phyloP scores from a whole-genome alignment of 2,113 vertebrate genomes.

The Cephalopholis sonnerati region DNA sequence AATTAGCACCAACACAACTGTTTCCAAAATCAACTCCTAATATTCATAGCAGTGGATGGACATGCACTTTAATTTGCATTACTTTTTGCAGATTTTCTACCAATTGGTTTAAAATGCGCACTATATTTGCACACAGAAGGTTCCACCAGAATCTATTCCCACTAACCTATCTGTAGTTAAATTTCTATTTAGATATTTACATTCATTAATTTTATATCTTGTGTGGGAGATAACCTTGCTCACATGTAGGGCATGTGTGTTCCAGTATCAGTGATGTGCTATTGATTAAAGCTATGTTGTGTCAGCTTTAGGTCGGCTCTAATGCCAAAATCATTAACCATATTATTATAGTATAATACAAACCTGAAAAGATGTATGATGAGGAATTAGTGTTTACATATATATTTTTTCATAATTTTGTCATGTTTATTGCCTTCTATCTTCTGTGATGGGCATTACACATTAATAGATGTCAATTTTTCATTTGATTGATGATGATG shows the following conservation, averaged over 20 bases:
- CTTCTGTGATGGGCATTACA: background rate
- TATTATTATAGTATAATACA: background rate
- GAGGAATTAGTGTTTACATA: constrained; percentile 6
- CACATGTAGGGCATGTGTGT: background rate
- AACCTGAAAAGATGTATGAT: background rate
- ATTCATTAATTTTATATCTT: background rate
- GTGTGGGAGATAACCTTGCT: background rate
- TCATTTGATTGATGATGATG: background rate
- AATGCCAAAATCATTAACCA: constrained; percentile 9
- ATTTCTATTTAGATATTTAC: background rate
- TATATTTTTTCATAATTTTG: background rate
- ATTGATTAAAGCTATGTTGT: constrained; percentile 10
- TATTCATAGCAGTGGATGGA: background rate
- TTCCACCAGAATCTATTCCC: background rate
- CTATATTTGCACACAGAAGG: background rate
- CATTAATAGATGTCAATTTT: background rate
- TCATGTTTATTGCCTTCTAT: constrained; percentile 7
- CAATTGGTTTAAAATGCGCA: background rate
- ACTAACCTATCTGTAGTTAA: background rate
- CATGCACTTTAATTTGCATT: background rate
- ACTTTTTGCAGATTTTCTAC: background rate
- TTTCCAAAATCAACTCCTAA: background rate
- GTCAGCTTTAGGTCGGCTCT: constrained; percentile 3
- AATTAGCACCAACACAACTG: background rate
- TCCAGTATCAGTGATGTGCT: background rate